phyloP scores from a whole-genome alignment of 2,113 vertebrate species.

The Trinectes maculatus region DNA sequence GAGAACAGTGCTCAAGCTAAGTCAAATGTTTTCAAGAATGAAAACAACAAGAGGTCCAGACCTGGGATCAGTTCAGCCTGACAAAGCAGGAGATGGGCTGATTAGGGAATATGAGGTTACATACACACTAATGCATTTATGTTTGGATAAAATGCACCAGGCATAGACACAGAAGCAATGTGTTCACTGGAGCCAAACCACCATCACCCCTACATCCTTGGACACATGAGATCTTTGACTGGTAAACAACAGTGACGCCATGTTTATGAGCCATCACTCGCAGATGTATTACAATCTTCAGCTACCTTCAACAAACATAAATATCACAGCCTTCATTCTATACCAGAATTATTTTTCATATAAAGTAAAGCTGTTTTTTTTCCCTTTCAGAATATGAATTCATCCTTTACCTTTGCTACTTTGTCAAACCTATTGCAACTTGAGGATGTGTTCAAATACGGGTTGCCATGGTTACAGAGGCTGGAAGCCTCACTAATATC shows the following conservation, averaged over 20 bases:
- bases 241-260: neutral
- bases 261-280: neutral
- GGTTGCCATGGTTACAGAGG: conserved; percentile 57
- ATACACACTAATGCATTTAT: no score
- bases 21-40: neutral
- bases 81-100: no score
- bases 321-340: conserved; percentile 4
- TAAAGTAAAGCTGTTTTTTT: conserved; percentile 28
- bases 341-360: conserved; percentile 5
- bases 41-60: conserved; percentile 2
- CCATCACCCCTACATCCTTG: neutral
- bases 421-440: neutral
- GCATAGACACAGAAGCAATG: conserved; percentile 3
- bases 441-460: conserved; percentile 37
- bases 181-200: conserved; percentile 20
- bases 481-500: conserved; percentile 30
- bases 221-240: conserved; percentile 17
- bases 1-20: neutral
- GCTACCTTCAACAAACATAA: no score
- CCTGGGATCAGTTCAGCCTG: conserved; percentile 24
- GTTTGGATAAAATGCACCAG: neutral
- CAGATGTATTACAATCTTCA: conserved; percentile 1
- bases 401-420: conserved; percentile 6
- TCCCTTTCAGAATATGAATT: conserved; percentile 18
- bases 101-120: no score